Percentiles rank a stretch among this genome's conserved stretches.
Conservation (phyloP, 2,888 invertebrate species). For the Cotesia congregata region DNA sequence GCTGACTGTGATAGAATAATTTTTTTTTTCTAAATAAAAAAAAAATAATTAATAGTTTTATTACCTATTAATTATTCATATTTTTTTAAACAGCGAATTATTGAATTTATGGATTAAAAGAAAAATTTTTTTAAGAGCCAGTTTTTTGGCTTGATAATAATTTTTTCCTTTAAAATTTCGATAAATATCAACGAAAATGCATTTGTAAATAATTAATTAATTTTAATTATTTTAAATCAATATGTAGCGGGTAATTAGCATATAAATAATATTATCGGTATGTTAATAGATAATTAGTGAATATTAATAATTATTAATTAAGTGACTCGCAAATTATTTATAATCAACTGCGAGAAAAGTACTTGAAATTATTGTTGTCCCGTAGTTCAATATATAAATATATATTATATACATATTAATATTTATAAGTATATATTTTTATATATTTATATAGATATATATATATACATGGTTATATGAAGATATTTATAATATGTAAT, state of each 20-base stretch:
- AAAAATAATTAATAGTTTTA: neutral
- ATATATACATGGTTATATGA: neutral
- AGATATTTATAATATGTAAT: neutral
- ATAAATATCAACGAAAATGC: slow-evolving; percentile 39
- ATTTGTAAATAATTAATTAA: slow-evolving; percentile 34
- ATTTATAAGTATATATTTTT: neutral
- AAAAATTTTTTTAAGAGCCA: neutral
- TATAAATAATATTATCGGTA: too few species aligned
- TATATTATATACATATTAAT: neutral
- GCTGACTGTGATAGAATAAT: slow-evolving; percentile 68
- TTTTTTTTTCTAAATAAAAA: slow-evolving; percentile 56
- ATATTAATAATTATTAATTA: slow-evolving; percentile 43
- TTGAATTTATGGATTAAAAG: slow-evolving; percentile 50
- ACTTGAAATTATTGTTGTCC: slow-evolving; percentile 43
- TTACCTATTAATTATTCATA: slow-evolving; percentile 29
- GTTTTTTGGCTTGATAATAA: slow-evolving; percentile 7
- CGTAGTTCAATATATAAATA: slow-evolving; percentile 36
- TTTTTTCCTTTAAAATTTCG: slow-evolving; percentile 50
- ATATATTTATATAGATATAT: neutral
- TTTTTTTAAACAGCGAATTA: slow-evolving; percentile 55
- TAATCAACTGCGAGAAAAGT: slow-evolving; percentile 40
- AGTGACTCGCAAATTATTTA: slow-evolving; percentile 39
- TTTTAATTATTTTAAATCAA: slow-evolving; percentile 41
- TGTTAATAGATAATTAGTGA: slow-evolving; percentile 47
- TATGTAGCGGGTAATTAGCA: slow-evolving; percentile 22